phyloP scores from a whole-genome alignment of 1,140 invertebrate genomes.

The Pseudomyrmex gracilis region DNA sequence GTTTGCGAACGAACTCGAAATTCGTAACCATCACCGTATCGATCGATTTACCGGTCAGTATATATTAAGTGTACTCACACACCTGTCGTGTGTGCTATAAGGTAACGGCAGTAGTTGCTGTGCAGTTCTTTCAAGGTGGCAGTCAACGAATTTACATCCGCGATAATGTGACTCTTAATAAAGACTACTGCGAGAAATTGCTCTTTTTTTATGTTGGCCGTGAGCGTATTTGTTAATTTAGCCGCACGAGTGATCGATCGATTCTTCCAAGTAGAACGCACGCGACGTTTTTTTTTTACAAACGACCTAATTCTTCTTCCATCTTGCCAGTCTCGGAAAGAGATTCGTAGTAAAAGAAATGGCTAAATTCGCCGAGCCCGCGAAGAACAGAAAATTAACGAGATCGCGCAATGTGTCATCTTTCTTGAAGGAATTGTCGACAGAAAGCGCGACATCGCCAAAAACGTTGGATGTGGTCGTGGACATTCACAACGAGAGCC shows the following conservation, averaged over 20 bases:
- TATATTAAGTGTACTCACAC: neutral
- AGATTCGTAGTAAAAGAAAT: neutral
- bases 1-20: neutral
- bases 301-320: slow-evolving; percentile 17
- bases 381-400: slow-evolving; percentile 7
- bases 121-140: neutral
- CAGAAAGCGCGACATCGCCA: slow-evolving; percentile 52
- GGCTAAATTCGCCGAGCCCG: slow-evolving; percentile 10
- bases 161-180: slow-evolving; percentile 3
- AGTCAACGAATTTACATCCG: neutral
- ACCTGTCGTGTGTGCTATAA: slow-evolving; percentile 20
- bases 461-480: slow-evolving; percentile 77
- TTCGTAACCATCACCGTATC: slow-evolving; percentile 11
- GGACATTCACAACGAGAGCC: slow-evolving; percentile 77
- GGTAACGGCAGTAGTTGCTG: slow-evolving; percentile 13
- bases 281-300: slow-evolving; percentile 5
- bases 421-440: slow-evolving; percentile 35
- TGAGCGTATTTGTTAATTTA: neutral
- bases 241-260: slow-evolving; percentile 8
- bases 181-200: slow-evolving; percentile 10
- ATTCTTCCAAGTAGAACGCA: slow-evolving; percentile 25
- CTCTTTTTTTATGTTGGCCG: neutral
- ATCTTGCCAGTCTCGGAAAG: neutral
- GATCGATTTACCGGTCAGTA: slow-evolving; percentile 31
- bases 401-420: slow-evolving; percentile 42